Conservation (phyloP, 2,113 vertebrate species). For the Laterallus jamaicensis region DNA sequence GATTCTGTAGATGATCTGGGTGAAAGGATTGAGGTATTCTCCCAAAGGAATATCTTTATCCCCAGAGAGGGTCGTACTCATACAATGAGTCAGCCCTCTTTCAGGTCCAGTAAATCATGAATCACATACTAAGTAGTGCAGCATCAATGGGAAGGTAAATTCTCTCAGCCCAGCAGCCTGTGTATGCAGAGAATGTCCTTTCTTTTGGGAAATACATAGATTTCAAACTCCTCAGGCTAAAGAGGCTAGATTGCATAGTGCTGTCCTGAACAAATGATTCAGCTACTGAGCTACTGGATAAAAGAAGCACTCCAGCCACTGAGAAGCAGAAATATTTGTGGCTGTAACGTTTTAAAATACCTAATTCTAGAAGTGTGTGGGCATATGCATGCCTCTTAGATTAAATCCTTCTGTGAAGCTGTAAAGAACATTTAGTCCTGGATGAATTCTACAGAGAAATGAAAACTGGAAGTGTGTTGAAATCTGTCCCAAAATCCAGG, state of each 20-base stretch:
- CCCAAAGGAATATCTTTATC: neutral
- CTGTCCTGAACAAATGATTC: neutral
- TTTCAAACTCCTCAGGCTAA: neutral
- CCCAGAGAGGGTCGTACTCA: neutral
- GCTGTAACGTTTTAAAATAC: neutral
- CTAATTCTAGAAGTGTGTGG: neutral
- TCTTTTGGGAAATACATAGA: fast-evolving
- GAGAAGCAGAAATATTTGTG: neutral
- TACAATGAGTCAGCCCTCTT: neutral
- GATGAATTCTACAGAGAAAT: too few relatives aligned
- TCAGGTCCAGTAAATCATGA: neutral
- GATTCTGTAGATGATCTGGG: neutral
- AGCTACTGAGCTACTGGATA: neutral
- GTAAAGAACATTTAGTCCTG: neutral
- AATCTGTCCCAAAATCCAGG: neutral
- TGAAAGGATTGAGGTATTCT: neutral
- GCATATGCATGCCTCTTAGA: neutral
- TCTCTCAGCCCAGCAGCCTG: neutral
- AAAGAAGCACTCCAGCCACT: neutral
- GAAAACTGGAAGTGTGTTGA: neutral
- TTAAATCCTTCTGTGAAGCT: neutral
- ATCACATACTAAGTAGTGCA: neutral
- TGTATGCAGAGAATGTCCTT: neutral
- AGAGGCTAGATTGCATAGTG: neutral
- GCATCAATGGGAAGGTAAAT: neutral